Evolutionary conservation across 2,113 vertebrate genomes (phyloP), one percentile per base, ranked within the genome.

Genomic region (Oreotrochilus melanogaster): DNA sequence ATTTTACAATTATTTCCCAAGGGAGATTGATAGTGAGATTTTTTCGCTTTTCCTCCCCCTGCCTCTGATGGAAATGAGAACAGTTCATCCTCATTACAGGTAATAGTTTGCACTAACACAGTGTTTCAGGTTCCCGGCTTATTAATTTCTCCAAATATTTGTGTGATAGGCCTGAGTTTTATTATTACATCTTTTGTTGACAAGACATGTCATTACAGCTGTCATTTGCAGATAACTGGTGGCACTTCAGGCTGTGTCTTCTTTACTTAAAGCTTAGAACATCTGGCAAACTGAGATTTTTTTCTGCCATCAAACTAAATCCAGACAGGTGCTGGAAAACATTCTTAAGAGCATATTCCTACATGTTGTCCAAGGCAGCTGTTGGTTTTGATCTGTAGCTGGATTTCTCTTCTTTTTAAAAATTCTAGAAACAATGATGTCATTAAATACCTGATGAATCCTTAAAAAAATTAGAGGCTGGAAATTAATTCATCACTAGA

Each of bases 1-100:
- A 1, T 78, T 92, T 87, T 89, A 72, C 61, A 43, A 62, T 70
- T 30, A 48, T 75, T 95, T 84, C 69, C 35, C 76, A 87, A 78
- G 19, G 61, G 48, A 89, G 50, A 24, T 4, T 37, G 53, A 67
- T n/a, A 84, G 39, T 43, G 43, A 81, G 35, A 37, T 30, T 82
- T 91, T 72, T 89, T 95, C 95, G 78, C 74, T 75, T 42, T 85
- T 25, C 37, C 8, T 82, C 11, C 42, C 24, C 22, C 24, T 11
- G 6, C n/a, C 56, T 57, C 47, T 1, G 1, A 3, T 57, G 43
- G 78, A 33, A 54, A 72, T 47, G 30, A 73, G 60, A 71, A 37
- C 43, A 51, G 17, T 47, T 89, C 27, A 23, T 57, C 33, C 64
- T 64, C 15, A 6, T 33, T 45, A 15, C 31, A 45, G 33, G 50